phyloP scores from a whole-genome alignment of 2,797 vertebrate genomes.

The Gymnothorax javanicus region DNA sequence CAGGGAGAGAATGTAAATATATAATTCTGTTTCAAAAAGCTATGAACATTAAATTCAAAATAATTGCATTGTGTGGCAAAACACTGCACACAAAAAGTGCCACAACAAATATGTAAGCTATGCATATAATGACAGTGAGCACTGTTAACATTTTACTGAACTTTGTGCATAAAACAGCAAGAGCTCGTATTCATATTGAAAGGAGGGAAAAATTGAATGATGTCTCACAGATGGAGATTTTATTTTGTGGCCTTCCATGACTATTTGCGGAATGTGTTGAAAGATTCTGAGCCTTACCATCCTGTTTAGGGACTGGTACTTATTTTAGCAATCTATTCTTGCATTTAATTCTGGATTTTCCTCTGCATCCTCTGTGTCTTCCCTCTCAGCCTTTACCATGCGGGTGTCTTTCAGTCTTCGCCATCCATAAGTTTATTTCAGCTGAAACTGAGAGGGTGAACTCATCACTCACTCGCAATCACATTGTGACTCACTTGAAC shows the following conservation, averaged over 20 bases:
- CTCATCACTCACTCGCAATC: no score
- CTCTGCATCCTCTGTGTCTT: constrained; percentile 74
- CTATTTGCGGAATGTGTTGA: constrained; percentile 31
- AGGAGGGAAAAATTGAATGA: not conserved
- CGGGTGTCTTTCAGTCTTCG: constrained; percentile 42
- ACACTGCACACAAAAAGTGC: not conserved
- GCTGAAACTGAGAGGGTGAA: not conserved
- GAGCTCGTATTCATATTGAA: not conserved
- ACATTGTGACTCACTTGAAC: not conserved
- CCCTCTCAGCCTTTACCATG: constrained; percentile 66
- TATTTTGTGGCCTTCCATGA: constrained; percentile 10
- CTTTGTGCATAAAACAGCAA: not conserved
- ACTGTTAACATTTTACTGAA: not conserved
- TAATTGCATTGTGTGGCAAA: not conserved
- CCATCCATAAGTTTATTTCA: not conserved
- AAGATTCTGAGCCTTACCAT: constrained; percentile 57
- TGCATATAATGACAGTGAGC: not conserved
- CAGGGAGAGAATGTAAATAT: not conserved
- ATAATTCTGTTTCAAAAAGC: not conserved
- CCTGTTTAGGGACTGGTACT: constrained; percentile 53
- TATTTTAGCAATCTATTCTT: constrained; percentile 80
- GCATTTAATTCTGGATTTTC: constrained; percentile 74
- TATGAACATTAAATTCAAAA: not conserved
- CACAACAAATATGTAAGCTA: not conserved
- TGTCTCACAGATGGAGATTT: not conserved